Conservation (phyloP, 1,140 invertebrate genomes). For the Diorhabda carinulata region DNA sequence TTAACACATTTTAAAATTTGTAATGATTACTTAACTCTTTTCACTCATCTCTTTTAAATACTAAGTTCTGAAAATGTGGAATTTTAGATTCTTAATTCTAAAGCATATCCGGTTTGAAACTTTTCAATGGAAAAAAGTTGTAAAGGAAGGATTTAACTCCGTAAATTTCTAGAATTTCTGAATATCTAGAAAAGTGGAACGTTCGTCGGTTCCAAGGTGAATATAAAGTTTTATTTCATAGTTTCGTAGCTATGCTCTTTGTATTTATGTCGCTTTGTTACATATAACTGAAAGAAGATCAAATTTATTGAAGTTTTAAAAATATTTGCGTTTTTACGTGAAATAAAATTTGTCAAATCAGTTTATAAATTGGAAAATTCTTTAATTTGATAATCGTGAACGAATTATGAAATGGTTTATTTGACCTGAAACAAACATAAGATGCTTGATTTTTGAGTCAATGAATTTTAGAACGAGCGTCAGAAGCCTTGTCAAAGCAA, state of each 20-base stretch:
- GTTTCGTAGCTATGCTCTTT: not conserved
- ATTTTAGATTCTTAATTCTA: not conserved
- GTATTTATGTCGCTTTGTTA: no score
- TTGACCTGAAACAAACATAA: no score
- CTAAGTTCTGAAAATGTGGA: not conserved
- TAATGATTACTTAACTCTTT: conserved; percentile 3
- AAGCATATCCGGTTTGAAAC: not conserved
- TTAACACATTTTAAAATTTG: conserved; percentile 1
- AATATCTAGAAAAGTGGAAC: not conserved
- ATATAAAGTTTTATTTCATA: conserved; percentile 3
- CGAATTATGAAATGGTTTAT: no score
- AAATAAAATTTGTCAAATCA: no score
- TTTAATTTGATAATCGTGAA: no score
- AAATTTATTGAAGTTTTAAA: no score
- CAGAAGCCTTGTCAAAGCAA: no score
- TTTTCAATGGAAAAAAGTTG: conserved; percentile 2
- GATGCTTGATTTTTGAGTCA: no score
- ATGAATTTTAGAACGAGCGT: no score
- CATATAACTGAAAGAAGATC: no score
- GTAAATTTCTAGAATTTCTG: not conserved
- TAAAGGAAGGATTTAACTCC: conserved; percentile 2
- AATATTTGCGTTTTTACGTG: no score
- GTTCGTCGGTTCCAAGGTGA: conserved; percentile 1
- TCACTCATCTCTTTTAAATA: conserved; percentile 2
- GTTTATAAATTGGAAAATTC: no score